phyloP scores from a whole-genome alignment of 2,888 invertebrate species.

The Rhimphoctona megacephalus region DNA sequence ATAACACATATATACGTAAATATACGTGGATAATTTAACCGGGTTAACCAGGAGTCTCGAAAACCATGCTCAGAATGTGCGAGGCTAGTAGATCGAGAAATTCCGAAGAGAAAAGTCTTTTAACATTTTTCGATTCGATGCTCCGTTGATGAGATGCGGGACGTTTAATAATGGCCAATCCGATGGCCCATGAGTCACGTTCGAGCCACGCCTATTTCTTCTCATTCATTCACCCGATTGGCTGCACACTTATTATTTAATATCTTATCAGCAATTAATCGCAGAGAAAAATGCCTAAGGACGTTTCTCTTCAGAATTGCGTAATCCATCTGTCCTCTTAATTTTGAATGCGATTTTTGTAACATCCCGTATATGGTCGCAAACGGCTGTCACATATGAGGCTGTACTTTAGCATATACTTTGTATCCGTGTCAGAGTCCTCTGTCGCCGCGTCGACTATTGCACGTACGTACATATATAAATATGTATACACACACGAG shows the following conservation, averaged over 20 bases:
- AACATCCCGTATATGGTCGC: not conserved
- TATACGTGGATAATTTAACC: not conserved
- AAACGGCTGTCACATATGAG: conserved; percentile 3
- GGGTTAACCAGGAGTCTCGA: not conserved
- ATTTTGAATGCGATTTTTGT: not conserved
- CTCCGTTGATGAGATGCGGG: not conserved
- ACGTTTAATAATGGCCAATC: not conserved
- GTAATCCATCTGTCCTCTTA: not conserved
- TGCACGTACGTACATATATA: not conserved
- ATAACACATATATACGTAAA: conserved; percentile 19
- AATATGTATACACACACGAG: conserved; percentile 22
- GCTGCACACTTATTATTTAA: not conserved
- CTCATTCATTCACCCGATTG: not conserved
- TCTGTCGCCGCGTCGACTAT: not conserved
- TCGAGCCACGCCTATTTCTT: not conserved
- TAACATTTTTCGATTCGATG: not conserved
- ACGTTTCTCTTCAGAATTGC: not conserved
- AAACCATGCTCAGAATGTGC: not conserved
- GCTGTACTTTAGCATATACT: conserved; percentile 18
- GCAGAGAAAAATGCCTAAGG: not conserved
- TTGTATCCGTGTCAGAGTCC: conserved; percentile 12
- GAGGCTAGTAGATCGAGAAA: not conserved
- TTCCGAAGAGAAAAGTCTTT: not conserved
- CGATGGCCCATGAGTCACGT: not conserved
- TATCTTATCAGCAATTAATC: not conserved